Conservation (phyloP, 2,113 vertebrate genomes). For the Planiliza haematocheilus region DNA sequence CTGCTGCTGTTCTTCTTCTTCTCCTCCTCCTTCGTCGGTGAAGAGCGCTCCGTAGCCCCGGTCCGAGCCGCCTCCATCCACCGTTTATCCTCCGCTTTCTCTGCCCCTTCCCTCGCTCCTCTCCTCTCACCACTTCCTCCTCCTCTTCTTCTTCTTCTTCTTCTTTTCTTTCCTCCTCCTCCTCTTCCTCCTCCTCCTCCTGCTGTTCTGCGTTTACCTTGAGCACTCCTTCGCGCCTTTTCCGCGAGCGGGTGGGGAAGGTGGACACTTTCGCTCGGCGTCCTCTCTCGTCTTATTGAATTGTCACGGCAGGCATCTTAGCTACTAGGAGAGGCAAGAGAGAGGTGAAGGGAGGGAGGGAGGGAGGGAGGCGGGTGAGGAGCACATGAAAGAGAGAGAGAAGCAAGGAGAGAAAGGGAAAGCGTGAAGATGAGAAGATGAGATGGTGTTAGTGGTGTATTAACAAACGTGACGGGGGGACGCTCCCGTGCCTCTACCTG, state of each 20-base stretch:
- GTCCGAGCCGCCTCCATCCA: slow-evolving; percentile 84
- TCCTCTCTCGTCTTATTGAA: slow-evolving; percentile 68
- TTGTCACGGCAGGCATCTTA: slow-evolving; percentile 73
- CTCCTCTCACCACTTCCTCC: slow-evolving; percentile 29
- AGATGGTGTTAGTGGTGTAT: slow-evolving; percentile 41
- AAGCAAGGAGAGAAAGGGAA: neutral
- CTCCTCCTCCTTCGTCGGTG: slow-evolving; percentile 71
- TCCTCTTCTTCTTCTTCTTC: slow-evolving; percentile 26
- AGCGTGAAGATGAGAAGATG: slow-evolving; percentile 27
- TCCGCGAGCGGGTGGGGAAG: slow-evolving; percentile 15
- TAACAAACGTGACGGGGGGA: slow-evolving; percentile 46
- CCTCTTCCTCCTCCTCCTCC: slow-evolving; percentile 21
- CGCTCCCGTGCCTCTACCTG: slow-evolving; percentile 10
- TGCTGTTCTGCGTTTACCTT: slow-evolving; percentile 37
- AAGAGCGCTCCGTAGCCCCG: slow-evolving; percentile 74
- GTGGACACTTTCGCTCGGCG: slow-evolving; percentile 62
- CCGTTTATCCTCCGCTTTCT: slow-evolving; percentile 71
- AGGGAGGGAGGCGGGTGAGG: slow-evolving; percentile 19
- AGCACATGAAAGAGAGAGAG: slow-evolving; percentile 39
- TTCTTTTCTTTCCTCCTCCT: slow-evolving; percentile 19
- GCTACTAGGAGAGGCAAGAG: slow-evolving; percentile 61
- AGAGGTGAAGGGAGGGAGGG: slow-evolving; percentile 27
- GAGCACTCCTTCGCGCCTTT: slow-evolving; percentile 35
- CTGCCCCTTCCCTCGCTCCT: slow-evolving; percentile 41
- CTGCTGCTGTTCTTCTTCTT: slow-evolving; percentile 13